phyloP scores from a whole-genome alignment of 2,888 invertebrate genomes.

The Notodonta ziczac region DNA sequence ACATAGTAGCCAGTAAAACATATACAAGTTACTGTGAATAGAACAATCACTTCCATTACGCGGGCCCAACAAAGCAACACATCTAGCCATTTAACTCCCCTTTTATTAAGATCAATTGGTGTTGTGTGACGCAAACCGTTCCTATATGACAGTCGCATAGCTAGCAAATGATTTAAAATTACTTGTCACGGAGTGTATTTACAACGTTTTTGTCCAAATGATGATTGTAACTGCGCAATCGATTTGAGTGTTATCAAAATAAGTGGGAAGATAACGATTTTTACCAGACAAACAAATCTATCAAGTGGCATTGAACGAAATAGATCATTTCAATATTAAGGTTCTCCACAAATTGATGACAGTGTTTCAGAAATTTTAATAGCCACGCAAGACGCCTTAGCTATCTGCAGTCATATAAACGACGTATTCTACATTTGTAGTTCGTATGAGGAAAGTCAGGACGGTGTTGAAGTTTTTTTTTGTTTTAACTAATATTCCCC shows the following conservation, averaged over 20 bases:
- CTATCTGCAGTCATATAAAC: too few relatives aligned
- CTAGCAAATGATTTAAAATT: slow-evolving; percentile 25
- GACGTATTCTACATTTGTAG: too few relatives aligned
- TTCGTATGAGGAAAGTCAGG: too few relatives aligned
- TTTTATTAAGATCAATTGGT: slow-evolving; percentile 74
- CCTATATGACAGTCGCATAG: slow-evolving; percentile 41
- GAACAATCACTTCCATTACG: slow-evolving; percentile 31
- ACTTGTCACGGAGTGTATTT: slow-evolving; percentile 15
- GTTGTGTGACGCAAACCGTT: slow-evolving; percentile 48
- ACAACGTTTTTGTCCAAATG: not conserved
- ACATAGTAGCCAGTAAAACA: not conserved
- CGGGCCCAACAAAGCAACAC: slow-evolving; percentile 30
- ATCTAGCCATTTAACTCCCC: slow-evolving; percentile 56
- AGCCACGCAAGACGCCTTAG: too few relatives aligned
- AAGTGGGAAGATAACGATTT: not conserved
- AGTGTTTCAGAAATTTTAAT: too few relatives aligned
- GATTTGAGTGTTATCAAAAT: not conserved
- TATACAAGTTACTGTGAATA: slow-evolving; percentile 22
- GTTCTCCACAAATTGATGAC: too few relatives aligned
- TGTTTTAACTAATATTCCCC: too few relatives aligned
- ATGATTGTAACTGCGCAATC: slow-evolving; percentile 6
- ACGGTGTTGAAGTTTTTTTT: too few relatives aligned
- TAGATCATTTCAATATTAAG: too few relatives aligned
- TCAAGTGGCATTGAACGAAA: not conserved
- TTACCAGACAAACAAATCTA: not conserved